Evolutionary conservation across 2,888 invertebrate genomes (phyloP), one percentile per base, ranked within the genome.

Genomic region (Zygogramma bicolorata): DNA sequence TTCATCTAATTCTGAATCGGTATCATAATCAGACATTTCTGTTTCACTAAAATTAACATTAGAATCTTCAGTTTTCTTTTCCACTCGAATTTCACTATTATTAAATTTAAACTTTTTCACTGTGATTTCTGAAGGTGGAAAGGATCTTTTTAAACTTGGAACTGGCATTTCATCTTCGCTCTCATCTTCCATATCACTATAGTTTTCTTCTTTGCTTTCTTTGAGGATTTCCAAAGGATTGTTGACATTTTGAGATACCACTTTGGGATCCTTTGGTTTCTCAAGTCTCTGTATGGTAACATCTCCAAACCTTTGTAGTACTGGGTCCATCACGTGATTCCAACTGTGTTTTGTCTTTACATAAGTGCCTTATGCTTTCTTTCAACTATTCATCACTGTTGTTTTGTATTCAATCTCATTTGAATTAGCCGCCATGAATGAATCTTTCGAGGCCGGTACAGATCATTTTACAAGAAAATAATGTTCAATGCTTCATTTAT

Each of bases 221-320:
- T 77, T 78, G 68, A 73, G 65, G 59, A 66, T 75, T 42, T 80
- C 81, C 77, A 81, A 31, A 80, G 75, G 59, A 70, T 66, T 59
- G 60, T 77, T 53, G 53, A 27, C 78, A 72, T 68, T 77, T 73
- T 77, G 80, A 53, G 79, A 75, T 74, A 77, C 81, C 75, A 77
- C 75, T 75, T 81, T 80, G 62, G 80, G 72, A 60, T 82, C 83
- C 78, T 85, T 85, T 53, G 85, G 84, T 80, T 86, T 86, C 72
- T 86, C 85, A 67, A 86, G 83, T 74, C 90, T 86, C 83, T 91
- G 90, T 80, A 91, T 90, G 53, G 90, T 91, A 81, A 90, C 90
- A 88, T 90, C 90, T 80, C 90, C 90, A 75, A 90, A 89, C 80
- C 89, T 86, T 78, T 89, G 89, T 72, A 91, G 84, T 81, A 89